These are phyloP conservation scores for Xanthia icteritia DNA, from an alignment of 2,888 invertebrate genomes.

Conservation along the genomic window DNA sequence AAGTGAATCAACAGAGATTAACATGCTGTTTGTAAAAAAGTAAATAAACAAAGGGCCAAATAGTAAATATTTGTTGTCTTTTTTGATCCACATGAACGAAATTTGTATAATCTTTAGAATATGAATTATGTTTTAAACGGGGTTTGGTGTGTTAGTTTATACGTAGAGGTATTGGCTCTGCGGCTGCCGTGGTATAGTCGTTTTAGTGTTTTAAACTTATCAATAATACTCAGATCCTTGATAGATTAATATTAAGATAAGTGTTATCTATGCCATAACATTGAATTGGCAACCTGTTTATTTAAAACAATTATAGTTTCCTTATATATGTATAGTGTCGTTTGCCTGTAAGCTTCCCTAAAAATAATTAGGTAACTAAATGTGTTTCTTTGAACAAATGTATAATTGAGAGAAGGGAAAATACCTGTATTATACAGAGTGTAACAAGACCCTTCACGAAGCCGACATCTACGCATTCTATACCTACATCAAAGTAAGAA, in stretches of 20 bases:
- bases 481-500: no score
- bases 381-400: not conserved
- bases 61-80: not conserved
- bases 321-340: no score
- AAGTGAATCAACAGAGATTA: not conserved
- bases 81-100: not conserved
- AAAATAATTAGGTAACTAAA: not conserved
- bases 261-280: not conserved
- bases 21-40: not conserved
- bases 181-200: not conserved
- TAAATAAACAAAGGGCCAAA: not conserved
- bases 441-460: no score
- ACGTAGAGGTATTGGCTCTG: not conserved
- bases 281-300: not conserved
- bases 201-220: conserved; percentile 9
- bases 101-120: no score
- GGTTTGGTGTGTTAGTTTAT: not conserved
- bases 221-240: conserved; percentile 37
- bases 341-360: not conserved
- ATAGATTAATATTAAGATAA: conserved; percentile 12
- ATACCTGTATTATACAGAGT: not conserved
- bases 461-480: no score
- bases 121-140: not conserved
- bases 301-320: conserved; percentile 11
- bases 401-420: not conserved